Evolutionary conservation across 2,888 invertebrate genomes (phyloP).

Genomic region (Cheilosia impressa): DNA sequence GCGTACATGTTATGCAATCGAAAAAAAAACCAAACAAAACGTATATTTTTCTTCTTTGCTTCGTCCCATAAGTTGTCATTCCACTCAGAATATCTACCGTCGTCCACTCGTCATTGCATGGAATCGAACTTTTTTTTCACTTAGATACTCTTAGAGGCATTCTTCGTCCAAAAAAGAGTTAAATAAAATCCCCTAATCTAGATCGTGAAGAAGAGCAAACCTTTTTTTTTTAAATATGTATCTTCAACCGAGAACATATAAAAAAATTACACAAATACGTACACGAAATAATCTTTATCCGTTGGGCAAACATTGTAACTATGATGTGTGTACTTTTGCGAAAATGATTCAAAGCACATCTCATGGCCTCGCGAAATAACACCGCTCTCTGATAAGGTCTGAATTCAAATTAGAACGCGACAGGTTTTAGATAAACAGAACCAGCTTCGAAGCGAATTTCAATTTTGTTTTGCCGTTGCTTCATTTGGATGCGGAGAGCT

Average conservation of each 20-base stretch:
- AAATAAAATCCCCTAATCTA: constrained; percentile 22
- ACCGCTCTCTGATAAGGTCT: constrained; percentile 57
- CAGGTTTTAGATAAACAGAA: constrained; percentile 50
- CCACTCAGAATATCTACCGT: constrained; percentile 11
- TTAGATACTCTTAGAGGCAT: not conserved
- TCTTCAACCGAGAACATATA: constrained; percentile 13
- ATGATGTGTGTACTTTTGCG: constrained; percentile 7
- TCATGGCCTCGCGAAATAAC: constrained; percentile 34
- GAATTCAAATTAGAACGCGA: constrained; percentile 70
- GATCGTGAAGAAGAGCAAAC: constrained; percentile 14
- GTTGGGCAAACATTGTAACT: constrained; percentile 53
- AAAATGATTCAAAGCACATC: constrained; percentile 50
- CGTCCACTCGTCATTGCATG: not conserved
- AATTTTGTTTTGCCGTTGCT: not conserved
- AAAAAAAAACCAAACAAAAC: not conserved
- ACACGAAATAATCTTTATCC: constrained; percentile 58
- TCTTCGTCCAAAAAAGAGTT: constrained; percentile 17
- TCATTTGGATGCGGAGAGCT: not conserved
- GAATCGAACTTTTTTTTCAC: not conserved
- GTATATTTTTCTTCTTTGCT: constrained; percentile 3
- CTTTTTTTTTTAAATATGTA: constrained; percentile 10
- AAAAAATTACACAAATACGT: constrained; percentile 25
- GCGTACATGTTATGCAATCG: constrained; percentile 59
- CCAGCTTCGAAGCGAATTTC: not conserved
- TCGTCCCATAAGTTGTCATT: constrained; percentile 20